A percentile compares a stretch with the other conserved stretches of the same genome.
Evolutionary conservation across 2,888 invertebrate species (phyloP).

Genomic region (Xestobium rufovillosum): DNA sequence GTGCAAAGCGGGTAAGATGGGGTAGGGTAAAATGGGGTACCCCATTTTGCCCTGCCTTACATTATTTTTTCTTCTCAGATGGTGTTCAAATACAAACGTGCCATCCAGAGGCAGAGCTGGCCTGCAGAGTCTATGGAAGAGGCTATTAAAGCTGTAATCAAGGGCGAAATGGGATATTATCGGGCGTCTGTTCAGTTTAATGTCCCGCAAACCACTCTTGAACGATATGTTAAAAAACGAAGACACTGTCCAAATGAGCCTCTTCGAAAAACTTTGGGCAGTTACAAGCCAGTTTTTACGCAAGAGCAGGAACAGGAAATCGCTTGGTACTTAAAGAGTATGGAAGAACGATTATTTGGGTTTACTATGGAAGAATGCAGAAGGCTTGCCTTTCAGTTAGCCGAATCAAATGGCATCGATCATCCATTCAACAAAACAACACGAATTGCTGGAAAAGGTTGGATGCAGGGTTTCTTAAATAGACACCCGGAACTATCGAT

Average conservation of each 20-base stretch:
- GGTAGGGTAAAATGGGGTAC: too few relatives aligned
- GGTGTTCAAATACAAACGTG: slow-evolving; percentile 1
- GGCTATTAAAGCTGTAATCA: neutral
- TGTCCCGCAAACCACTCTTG: too few relatives aligned
- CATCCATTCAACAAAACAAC: slow-evolving; percentile 1
- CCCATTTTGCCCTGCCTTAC: slow-evolving; percentile 2
- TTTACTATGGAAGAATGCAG: slow-evolving; percentile 3
- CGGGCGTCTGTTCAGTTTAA: too few relatives aligned
- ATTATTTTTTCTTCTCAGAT: slow-evolving; percentile 1
- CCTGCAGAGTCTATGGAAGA: slow-evolving; percentile 3
- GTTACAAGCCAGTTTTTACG: slow-evolving; percentile 2
- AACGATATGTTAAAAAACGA: too few relatives aligned
- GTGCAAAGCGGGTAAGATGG: slow-evolving; percentile 3
- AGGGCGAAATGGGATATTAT: too few relatives aligned
- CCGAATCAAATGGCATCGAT: neutral
- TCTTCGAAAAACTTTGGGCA: too few relatives aligned
- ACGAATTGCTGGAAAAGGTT: slow-evolving; percentile 1
- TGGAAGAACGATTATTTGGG: slow-evolving; percentile 2
- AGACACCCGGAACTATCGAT: slow-evolving; percentile 3
- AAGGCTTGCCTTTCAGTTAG: slow-evolving; percentile 2
- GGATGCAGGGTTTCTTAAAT: slow-evolving; percentile 3
- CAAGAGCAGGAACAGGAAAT: slow-evolving; percentile 2
- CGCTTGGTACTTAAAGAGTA: neutral
- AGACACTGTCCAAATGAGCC: too few relatives aligned
- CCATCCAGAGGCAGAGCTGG: slow-evolving; percentile 1